A percentile compares a stretch with the other conserved stretches of the same genome.
phyloP scores from a whole-genome alignment of 2,888 invertebrate genomes.

The Pyrocoelia pectoralis region DNA sequence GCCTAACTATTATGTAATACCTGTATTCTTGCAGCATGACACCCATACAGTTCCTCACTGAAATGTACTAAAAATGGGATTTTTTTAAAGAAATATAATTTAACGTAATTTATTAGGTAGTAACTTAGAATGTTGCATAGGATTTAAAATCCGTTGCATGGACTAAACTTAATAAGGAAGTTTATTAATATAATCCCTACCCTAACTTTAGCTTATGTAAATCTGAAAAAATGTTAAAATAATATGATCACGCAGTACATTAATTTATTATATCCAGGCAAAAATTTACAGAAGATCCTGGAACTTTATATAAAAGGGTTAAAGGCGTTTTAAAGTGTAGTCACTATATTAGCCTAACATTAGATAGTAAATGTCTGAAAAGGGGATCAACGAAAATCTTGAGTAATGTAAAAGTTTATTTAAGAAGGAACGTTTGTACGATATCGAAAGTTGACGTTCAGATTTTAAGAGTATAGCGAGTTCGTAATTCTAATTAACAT shows the following conservation, averaged over 20 bases:
- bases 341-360: conserved; percentile 2
- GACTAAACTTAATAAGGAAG: neutral
- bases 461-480: neutral
- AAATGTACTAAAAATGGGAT: no score
- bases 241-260: conserved; percentile 3
- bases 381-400: neutral
- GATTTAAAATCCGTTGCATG: neutral
- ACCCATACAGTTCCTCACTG: no score
- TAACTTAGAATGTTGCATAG: neutral
- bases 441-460: neutral
- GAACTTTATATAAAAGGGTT: conserved; percentile 18
- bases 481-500: no score
- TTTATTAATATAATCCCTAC: conserved; percentile 4
- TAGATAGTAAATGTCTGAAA: conserved; percentile 1
- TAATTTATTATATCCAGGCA: neutral
- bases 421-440: neutral
- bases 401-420: neutral
- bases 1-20: no score
- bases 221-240: conserved; percentile 9
- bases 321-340: conserved; percentile 10
- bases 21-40: no score
- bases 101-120: neutral
- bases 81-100: neutral
- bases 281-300: conserved; percentile 6
- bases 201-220: conserved; percentile 5